Evolutionary conservation across 2,888 invertebrate species (phyloP), one percentile per base, ranked within the genome.

Genomic region (Chloroclystis v-ata): DNA sequence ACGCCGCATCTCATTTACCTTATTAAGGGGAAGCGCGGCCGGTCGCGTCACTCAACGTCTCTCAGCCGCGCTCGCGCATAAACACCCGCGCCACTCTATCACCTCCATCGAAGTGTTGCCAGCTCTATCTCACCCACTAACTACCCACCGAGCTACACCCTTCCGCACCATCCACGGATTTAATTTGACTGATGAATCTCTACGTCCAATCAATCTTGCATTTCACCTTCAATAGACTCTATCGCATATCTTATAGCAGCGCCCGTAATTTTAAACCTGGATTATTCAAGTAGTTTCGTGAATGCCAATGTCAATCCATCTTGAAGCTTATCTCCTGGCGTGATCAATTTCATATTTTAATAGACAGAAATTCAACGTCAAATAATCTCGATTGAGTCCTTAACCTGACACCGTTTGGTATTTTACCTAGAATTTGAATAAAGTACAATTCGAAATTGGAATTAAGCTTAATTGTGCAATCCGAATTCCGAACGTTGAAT

Each of bases 41-140:
- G 75, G 73, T 61, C 73, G 72, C 76, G 80, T 82, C 82, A 79
- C 76, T 84, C 82, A 82, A 78, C 72, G 80, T 82, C 82, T 73
- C 64, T 60, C 60, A 60, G 56, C 52, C 56, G 58, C 58, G 66
- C 64, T 52, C 61, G 60, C 67, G 72, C 72, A 78, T 78, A 77
- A 79, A 80, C 78, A 80, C 80, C 78, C 75, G 71, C 74, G 54
- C 28, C 57, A 69, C 65, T 60, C 65, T 69, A 73, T 71, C 72
- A 66, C 62, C 54, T 58, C 64, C 65, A 68, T 68, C 70, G 63
- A 59, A 53, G 47, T 50, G 48, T 52, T 44, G 40, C 50, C 49
- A 40, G 38, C 37, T 45, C 56, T 24, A 25, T 13, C n/a, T 28
- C 33, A 12, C 41, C 29, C 37, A 46, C 32, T 39, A 43, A 46